phyloP scores from a whole-genome alignment of 30 jellyfish, hydroid and myxozoan species.

The Pelagia noctiluca region DNA sequence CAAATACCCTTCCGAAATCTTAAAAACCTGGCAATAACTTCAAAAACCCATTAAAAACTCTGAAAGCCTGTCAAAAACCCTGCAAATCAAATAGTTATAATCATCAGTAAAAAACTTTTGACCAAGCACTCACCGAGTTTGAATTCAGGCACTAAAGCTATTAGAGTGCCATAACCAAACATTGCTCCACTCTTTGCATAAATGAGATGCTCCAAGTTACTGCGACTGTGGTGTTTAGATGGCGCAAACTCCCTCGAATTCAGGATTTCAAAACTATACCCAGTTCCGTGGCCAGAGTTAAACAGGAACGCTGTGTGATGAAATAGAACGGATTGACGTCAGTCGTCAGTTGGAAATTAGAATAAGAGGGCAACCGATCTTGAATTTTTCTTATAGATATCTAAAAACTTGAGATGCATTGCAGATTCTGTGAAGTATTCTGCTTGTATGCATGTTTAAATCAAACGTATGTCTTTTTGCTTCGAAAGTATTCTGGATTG shows the following conservation, averaged over 20 bases:
- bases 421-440: too few relatives aligned
- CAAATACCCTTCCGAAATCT: too few relatives aligned
- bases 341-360: too few relatives aligned
- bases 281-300: slow-evolving; percentile 66
- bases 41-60: background rate
- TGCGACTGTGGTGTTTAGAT: background rate
- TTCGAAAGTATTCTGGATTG: too few relatives aligned
- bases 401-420: too few relatives aligned
- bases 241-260: slow-evolving; percentile 24
- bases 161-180: slow-evolving; percentile 84
- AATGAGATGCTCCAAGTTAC: slow-evolving; percentile 52
- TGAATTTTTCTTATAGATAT: too few relatives aligned
- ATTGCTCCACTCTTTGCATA: slow-evolving; percentile 74
- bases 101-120: background rate
- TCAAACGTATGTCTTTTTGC: too few relatives aligned
- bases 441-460: too few relatives aligned
- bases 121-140: slow-evolving; percentile 66
- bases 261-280: slow-evolving; percentile 52
- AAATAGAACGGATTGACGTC: background rate
- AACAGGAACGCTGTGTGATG: slow-evolving; percentile 47
- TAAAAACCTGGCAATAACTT: background rate
- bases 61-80: background rate
- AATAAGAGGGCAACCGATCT: too few relatives aligned
- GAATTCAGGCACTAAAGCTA: slow-evolving; percentile 73
- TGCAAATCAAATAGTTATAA: background rate